Percentiles rank a stretch among this genome's conserved stretches.
Conservation (phyloP, 1,140 invertebrate species). For the Rhagoletis zephyria region DNA sequence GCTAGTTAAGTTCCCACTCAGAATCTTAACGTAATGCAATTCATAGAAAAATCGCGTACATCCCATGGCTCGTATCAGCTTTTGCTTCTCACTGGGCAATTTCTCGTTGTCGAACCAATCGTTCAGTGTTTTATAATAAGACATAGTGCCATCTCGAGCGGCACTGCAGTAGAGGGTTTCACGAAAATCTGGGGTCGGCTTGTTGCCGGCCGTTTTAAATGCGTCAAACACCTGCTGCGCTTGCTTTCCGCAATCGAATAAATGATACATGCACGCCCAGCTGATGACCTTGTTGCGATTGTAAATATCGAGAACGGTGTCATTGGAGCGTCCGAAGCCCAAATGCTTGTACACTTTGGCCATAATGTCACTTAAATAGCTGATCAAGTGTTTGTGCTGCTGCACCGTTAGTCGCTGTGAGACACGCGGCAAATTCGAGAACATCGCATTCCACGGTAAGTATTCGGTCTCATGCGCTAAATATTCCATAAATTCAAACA, state of each 20-base stretch:
- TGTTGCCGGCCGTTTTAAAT: slow-evolving; percentile 1
- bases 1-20: slow-evolving; percentile 35
- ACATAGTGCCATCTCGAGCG: slow-evolving; percentile 69
- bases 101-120: slow-evolving; percentile 57
- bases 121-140: slow-evolving; percentile 61
- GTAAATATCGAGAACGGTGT: slow-evolving; percentile 66
- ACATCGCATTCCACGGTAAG: slow-evolving; percentile 76
- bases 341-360: slow-evolving; percentile 58
- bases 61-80: slow-evolving; percentile 61
- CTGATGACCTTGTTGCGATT: slow-evolving; percentile 70
- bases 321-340: slow-evolving; percentile 57
- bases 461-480: slow-evolving; percentile 75
- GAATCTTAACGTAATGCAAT: slow-evolving; percentile 59
- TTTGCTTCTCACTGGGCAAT: slow-evolving; percentile 57
- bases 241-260: slow-evolving; percentile 71
- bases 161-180: slow-evolving; percentile 77
- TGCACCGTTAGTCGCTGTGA: slow-evolving; percentile 58
- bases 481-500: slow-evolving; percentile 75
- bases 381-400: slow-evolving; percentile 60
- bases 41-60: slow-evolving; percentile 57
- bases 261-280: slow-evolving; percentile 75
- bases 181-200: slow-evolving; percentile 75
- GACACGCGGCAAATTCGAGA: slow-evolving; percentile 59
- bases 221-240: slow-evolving; percentile 57
- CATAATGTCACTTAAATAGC: slow-evolving; percentile 60